phyloP scores from a whole-genome alignment of 2,888 invertebrate genomes.

The Myopa tessellatipennis region DNA sequence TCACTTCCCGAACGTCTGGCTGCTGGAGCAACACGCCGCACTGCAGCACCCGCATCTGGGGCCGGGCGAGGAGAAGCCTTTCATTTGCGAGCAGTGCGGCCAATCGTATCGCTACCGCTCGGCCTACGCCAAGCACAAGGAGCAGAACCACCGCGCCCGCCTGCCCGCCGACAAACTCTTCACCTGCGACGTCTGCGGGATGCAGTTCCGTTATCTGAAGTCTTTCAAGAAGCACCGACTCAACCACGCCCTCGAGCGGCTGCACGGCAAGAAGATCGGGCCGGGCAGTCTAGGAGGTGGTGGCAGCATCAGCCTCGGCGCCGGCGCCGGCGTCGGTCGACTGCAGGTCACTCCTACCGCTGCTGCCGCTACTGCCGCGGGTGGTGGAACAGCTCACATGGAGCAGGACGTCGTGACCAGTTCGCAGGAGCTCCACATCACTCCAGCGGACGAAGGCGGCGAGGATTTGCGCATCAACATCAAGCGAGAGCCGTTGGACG shows the following conservation, averaged over 20 bases:
- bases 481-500: slow-evolving; percentile 68
- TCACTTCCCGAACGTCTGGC: slow-evolving; percentile 88
- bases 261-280: slow-evolving; percentile 76
- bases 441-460: slow-evolving; percentile 70
- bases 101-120: slow-evolving; percentile 90
- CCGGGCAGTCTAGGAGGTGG: slow-evolving; percentile 22
- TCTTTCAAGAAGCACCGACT: slow-evolving; percentile 91
- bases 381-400: slow-evolving; percentile 22
- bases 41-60: slow-evolving; percentile 80
- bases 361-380: not conserved
- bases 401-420: slow-evolving; percentile 77
- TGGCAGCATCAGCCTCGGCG: slow-evolving; percentile 26
- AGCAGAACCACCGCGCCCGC: slow-evolving; percentile 88
- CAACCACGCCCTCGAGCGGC: slow-evolving; percentile 85
- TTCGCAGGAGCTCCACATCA: slow-evolving; percentile 73
- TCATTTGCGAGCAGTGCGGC: slow-evolving; percentile 91
- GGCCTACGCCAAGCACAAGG: slow-evolving; percentile 85
- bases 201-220: slow-evolving; percentile 90
- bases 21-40: slow-evolving; percentile 86
- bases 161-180: slow-evolving; percentile 90
- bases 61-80: slow-evolving; percentile 84
- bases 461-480: slow-evolving; percentile 73
- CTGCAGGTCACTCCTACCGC: not conserved
- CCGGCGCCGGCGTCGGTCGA: slow-evolving; percentile 28
- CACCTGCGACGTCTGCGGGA: slow-evolving; percentile 91